Evolutionary conservation across 2,113 vertebrate species (phyloP).

Genomic region (Seriola aureovittata): DNA sequence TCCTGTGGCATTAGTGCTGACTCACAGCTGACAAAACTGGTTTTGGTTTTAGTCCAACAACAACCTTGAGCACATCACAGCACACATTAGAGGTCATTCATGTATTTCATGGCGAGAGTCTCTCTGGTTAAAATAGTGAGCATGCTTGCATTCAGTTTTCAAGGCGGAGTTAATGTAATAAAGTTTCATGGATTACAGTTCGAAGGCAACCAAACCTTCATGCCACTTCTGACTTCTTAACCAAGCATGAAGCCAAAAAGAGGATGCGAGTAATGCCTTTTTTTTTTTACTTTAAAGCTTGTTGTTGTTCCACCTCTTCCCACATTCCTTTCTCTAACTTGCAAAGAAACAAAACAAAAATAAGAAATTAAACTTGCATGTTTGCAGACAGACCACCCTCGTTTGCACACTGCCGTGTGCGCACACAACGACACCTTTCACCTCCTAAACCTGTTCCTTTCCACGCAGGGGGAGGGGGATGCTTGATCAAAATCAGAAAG

Average conservation of each 20-base stretch:
- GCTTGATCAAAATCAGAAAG: background rate
- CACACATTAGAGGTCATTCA: background rate
- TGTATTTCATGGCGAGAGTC: background rate
- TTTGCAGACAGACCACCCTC: background rate
- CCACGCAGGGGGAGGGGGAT: background rate
- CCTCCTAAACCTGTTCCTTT: background rate
- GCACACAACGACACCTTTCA: constrained; percentile 35
- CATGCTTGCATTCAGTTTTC: background rate
- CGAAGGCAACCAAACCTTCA: background rate
- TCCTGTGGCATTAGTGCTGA: background rate
- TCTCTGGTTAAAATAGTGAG: no score
- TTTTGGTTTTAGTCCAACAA: constrained; percentile 1
- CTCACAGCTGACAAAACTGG: constrained; percentile 20
- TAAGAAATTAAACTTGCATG: background rate
- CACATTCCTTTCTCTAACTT: constrained; percentile 39
- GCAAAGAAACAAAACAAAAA: constrained; percentile 6
- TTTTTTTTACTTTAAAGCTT: background rate
- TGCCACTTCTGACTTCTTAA: background rate
- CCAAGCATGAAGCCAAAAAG: background rate
- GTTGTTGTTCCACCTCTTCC: constrained; percentile 1
- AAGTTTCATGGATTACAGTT: background rate
- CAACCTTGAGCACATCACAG: background rate
- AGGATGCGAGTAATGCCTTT: background rate
- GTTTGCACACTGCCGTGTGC: no score
- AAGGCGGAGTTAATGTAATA: background rate